Conservation (phyloP, 2,888 invertebrate genomes). For the Oxytorus armatus region DNA sequence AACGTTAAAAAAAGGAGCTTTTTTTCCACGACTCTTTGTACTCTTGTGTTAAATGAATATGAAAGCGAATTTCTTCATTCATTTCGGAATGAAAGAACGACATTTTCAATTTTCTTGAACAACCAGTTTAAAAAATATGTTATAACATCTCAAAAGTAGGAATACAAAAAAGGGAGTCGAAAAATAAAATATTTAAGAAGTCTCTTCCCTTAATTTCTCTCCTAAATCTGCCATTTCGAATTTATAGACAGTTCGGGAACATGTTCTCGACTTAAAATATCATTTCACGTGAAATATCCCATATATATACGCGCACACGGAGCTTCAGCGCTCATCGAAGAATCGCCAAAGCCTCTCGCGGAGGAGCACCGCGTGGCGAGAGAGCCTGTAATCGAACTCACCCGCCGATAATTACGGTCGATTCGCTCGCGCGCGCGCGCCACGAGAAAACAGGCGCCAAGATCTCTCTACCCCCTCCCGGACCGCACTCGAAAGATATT, state of each 20-base stretch:
- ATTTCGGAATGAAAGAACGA: too few relatives aligned
- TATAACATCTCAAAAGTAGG: too few relatives aligned
- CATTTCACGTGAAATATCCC: not conserved
- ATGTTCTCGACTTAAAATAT: too few relatives aligned
- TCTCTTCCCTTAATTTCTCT: too few relatives aligned
- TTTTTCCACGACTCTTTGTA: conserved; percentile 4
- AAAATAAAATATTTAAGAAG: too few relatives aligned
- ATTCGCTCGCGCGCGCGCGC: conserved; percentile 54
- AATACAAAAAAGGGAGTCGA: too few relatives aligned
- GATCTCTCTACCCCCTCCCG: not conserved
- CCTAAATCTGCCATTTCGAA: too few relatives aligned
- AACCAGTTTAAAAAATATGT: too few relatives aligned
- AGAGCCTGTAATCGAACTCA: conserved; percentile 71
- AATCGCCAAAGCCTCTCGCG: conserved; percentile 24
- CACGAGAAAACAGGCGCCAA: conserved; percentile 61
- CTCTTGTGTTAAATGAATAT: too few relatives aligned
- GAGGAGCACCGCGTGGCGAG: conserved; percentile 37
- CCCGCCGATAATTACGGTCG: conserved; percentile 71
- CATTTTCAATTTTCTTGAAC: too few relatives aligned
- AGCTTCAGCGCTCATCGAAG: conserved; percentile 19
- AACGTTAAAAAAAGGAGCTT: not conserved
- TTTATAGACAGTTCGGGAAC: too few relatives aligned
- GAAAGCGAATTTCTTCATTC: too few relatives aligned
- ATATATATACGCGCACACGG: conserved; percentile 1
- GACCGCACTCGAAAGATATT: conserved; percentile 35